Evolutionary conservation across 2,888 invertebrate genomes (phyloP), one percentile per base, ranked within the genome.

Genomic region (Malachius bipustulatus): DNA sequence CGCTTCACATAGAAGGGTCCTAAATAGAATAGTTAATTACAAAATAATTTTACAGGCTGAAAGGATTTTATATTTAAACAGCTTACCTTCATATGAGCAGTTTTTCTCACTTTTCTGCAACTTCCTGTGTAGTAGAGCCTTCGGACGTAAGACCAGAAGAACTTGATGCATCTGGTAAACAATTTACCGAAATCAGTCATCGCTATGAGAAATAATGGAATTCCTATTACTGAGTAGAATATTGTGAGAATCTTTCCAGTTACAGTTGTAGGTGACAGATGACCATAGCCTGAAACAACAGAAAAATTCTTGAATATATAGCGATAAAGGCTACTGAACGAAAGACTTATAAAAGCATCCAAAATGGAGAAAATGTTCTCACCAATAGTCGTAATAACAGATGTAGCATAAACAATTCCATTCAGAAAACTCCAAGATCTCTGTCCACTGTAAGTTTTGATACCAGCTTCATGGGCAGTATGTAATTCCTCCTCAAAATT

Each of bases 141-240:
- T 34, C 88, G 64, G 9, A 87, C 84, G 53, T 77, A 87, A 0
- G 84, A 79, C 88, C 90, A 91, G 14, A 89, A 65, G 60, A 84
- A 87, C 63, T 94, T 94, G 43, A 94, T 83, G 41, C 76, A 75
- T 44, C 89, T 71, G 1, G 93, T 94, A 56, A 97, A 84, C 6
- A 89, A 69, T 67, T 90, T 93, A 45, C 96, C 96, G 56, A 96
- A 84, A 66, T 94, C 93, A 26, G 93, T 90, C 45, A 98, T 63
- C 10, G 94, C 79, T 37, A 97, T 87, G 47, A 97, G 69, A 63
- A 97, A 93, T 51, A 97, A 70, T 0, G 97, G 97, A 51, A 97
- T 96, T 8, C 97, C 97, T 43, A 97, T 76, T 41, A 89, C 77
- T 15, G 97, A 89, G 60, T 98, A 98, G 14, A 88, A 66, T 44